phyloP scores from a whole-genome alignment of 2,888 invertebrate species.

The Scaptomyza parva region DNA sequence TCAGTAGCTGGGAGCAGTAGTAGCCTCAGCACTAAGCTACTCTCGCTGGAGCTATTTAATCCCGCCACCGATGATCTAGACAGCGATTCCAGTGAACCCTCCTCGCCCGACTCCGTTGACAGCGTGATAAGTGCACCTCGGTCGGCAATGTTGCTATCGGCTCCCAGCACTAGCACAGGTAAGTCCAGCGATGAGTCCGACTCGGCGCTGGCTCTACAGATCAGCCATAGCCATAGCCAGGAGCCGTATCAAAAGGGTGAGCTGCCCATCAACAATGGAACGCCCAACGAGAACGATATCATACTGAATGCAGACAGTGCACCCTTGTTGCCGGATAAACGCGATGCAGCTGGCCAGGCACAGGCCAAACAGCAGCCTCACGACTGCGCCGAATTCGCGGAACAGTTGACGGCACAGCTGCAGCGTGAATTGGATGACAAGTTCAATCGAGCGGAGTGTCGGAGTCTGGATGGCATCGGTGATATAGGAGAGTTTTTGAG shows the following conservation, averaged over 20 bases:
- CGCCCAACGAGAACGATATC: slow-evolving; percentile 61
- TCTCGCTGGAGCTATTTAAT: slow-evolving; percentile 94
- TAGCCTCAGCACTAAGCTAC: slow-evolving; percentile 87
- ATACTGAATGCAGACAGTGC: slow-evolving; percentile 81
- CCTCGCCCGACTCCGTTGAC: slow-evolving; percentile 94
- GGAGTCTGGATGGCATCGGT: slow-evolving; percentile 80
- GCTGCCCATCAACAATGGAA: slow-evolving; percentile 65
- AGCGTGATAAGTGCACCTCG: slow-evolving; percentile 91
- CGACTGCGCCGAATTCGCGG: slow-evolving; percentile 92
- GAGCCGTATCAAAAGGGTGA: slow-evolving; percentile 67
- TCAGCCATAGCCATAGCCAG: slow-evolving; percentile 59
- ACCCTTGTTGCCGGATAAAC: slow-evolving; percentile 65
- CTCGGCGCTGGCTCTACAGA: slow-evolving; percentile 42
- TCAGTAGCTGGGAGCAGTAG: slow-evolving; percentile 84
- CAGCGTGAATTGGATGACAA: slow-evolving; percentile 90
- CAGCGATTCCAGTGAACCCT: slow-evolving; percentile 93
- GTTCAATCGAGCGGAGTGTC: slow-evolving; percentile 76
- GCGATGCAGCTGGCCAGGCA: slow-evolving; percentile 36
- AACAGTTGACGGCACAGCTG: slow-evolving; percentile 92
- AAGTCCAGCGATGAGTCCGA: slow-evolving; percentile 65
- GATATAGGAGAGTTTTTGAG: slow-evolving; percentile 75
- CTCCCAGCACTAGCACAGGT: slow-evolving; percentile 35
- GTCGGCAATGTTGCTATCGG: slow-evolving; percentile 60
- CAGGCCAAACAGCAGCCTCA: slow-evolving; percentile 83
- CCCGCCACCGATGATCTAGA: slow-evolving; percentile 96